Conservation (phyloP, 2,888 invertebrate species). For the Acanthosepion lycidas region DNA sequence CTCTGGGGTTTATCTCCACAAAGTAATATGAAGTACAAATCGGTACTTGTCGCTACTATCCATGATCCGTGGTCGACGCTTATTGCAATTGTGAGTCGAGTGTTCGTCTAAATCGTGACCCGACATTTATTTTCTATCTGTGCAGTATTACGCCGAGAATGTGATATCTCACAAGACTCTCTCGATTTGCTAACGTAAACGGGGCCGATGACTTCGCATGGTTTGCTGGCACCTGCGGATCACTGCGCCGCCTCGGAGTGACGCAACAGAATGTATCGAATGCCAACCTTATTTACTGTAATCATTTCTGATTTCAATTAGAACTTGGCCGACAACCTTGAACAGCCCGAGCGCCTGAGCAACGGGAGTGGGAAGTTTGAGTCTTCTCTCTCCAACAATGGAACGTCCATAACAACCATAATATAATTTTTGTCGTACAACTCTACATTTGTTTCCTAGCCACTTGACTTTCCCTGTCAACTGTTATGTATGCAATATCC, state of each 20-base stretch:
- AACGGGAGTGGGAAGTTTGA: background rate
- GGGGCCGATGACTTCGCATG: background rate
- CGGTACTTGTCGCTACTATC: background rate
- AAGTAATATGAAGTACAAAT: background rate
- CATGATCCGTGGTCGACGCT: background rate
- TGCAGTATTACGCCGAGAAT: background rate
- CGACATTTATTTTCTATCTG: background rate
- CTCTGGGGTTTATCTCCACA: background rate
- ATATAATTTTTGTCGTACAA: background rate
- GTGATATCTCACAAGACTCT: background rate
- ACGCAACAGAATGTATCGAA: background rate
- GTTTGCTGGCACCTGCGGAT: background rate
- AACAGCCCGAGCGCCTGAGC: background rate
- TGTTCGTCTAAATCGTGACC: background rate
- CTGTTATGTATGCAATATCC: too few relatives aligned
- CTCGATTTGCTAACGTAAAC: background rate
- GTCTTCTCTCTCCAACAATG: background rate
- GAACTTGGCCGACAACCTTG: background rate
- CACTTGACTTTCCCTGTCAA: too few relatives aligned
- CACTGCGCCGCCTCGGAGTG: background rate
- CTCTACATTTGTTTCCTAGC: background rate
- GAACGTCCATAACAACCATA: background rate
- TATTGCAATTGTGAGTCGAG: background rate
- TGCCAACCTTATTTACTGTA: background rate
- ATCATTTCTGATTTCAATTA: background rate